Base-by-base conservation (phyloP, 1,140 invertebrate species). In the Mercenaria mercenaria region DNA sequence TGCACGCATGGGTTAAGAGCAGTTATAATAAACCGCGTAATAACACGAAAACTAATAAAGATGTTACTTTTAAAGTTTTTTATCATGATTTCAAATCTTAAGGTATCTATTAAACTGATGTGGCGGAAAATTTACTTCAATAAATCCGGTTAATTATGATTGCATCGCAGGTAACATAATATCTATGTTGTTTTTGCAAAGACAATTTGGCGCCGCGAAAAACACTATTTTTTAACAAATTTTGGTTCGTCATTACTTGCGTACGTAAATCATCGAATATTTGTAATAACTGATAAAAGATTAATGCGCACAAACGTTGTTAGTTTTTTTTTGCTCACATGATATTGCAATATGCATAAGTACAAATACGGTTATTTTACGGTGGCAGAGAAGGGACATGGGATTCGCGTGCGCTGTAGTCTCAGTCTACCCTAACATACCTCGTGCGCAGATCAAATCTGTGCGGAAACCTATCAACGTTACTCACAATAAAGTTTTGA, bases 91-190 rank as follows among this genome's bases (percentile, higher is more conserved):
- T 39, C 29, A 72, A 72, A 72, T 72, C 67, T 18, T 20, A 15
- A 41, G 37, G 20, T 72, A 72, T 72, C 67, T 72, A 72, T 72
- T 72, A 72, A 76, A 76, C 43, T 37, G 43, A 79, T 79, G 76
- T 79, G 34, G 76, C 32, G 76, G 76, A 79, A 79, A 79, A 79
- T 79, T 79, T 37, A 15, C 50, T 29, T 32, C 76, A 56, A 79
- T 79, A 79, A 79, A 79, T 79, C 76, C 47, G 8, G 50, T 50
- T 59, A 56, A 79, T 79, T 79, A 56, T 56, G 76, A 79, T 79
- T 79, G 37, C 47, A 52, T 52, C 26, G 10, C n/a, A 10, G 26
- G 47, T 52, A 52, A 79, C 29, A 52, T 56, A 79, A 79, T 79
- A 79, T 56, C 34, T 79, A 37, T 13, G 26, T 52, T 79, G 76